A percentile compares a stretch with the other conserved stretches of the same genome.
Evolutionary conservation across 2,797 vertebrate species (phyloP).

Genomic region (Spinibarbus caldwelli): DNA sequence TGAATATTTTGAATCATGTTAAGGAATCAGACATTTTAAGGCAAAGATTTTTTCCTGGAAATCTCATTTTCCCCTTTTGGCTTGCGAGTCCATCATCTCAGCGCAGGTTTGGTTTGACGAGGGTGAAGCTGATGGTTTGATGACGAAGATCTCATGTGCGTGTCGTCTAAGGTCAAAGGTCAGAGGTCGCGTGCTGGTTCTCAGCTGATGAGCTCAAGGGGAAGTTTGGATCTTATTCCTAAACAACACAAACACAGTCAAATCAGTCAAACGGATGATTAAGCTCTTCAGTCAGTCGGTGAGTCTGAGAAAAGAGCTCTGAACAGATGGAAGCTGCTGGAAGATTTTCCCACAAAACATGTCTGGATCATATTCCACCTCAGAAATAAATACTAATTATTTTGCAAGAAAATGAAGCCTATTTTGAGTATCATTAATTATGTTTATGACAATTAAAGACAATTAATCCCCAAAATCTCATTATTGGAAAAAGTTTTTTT

Average conservation of each 20-base stretch:
- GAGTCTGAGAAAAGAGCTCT: too few species aligned
- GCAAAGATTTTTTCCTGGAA: slow-evolving; percentile 3
- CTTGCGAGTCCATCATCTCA: background rate
- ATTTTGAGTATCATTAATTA: too few species aligned
- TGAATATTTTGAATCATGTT: slow-evolving; percentile 29
- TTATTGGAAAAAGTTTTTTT: too few species aligned
- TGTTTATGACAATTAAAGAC: background rate
- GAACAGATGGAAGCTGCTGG: too few species aligned
- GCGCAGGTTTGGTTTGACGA: background rate
- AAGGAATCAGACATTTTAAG: slow-evolving; percentile 37
- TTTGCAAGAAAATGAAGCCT: too few species aligned
- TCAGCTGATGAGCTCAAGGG: background rate
- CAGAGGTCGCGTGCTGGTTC: slow-evolving; percentile 12
- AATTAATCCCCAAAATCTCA: background rate
- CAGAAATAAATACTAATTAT: too few species aligned
- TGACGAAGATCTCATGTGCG: too few species aligned
- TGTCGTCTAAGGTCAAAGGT: slow-evolving; percentile 20
- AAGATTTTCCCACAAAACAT: too few species aligned
- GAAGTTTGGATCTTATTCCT: slow-evolving; percentile 41
- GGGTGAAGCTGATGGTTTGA: background rate
- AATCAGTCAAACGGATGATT: too few species aligned
- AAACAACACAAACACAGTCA: slow-evolving; percentile 1
- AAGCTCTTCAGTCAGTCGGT: too few species aligned
- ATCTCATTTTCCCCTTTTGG: background rate
- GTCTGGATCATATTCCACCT: background rate